Evolutionary conservation across 2,797 vertebrate genomes (phyloP).

Genomic region (Mormyrops boulengeri): DNA sequence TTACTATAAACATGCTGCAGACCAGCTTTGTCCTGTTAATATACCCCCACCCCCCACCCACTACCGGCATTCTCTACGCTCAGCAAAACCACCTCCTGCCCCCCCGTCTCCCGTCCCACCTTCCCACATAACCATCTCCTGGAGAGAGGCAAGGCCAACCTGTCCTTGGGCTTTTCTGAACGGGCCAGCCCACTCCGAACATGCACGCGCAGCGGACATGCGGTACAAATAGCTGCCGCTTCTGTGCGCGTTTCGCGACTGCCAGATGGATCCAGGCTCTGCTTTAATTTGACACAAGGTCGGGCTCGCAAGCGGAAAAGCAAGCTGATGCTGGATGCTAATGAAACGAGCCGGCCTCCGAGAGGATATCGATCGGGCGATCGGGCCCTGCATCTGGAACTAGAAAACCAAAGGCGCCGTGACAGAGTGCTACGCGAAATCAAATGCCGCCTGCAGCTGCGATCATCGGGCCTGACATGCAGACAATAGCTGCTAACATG

Average conservation of each 20-base stretch:
- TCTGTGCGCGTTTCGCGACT: not conserved
- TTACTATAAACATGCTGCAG: not conserved
- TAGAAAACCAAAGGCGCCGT: not conserved
- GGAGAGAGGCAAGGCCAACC: not conserved
- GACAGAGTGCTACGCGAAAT: not conserved
- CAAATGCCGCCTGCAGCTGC: not conserved
- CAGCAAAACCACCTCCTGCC: not conserved
- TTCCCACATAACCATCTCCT: not conserved
- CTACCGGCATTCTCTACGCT: not conserved
- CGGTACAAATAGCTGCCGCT: not conserved
- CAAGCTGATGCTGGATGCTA: not conserved
- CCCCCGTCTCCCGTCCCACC: not conserved
- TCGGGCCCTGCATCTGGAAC: not conserved
- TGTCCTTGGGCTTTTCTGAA: not conserved
- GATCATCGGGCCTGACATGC: not conserved
- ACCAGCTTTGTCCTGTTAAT: constrained; percentile 1
- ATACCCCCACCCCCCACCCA: not conserved
- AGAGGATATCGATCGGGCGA: not conserved
- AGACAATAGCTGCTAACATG: not conserved
- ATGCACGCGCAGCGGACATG: not conserved
- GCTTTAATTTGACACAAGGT: not conserved
- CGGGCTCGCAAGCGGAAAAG: not conserved
- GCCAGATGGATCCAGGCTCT: not conserved
- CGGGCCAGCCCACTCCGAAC: not conserved
- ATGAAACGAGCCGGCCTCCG: not conserved